Evolutionary conservation across 2,797 vertebrate genomes (phyloP), one percentile per base, ranked within the genome.

Genomic region (Cynodonichthys magdalenae): DNA sequence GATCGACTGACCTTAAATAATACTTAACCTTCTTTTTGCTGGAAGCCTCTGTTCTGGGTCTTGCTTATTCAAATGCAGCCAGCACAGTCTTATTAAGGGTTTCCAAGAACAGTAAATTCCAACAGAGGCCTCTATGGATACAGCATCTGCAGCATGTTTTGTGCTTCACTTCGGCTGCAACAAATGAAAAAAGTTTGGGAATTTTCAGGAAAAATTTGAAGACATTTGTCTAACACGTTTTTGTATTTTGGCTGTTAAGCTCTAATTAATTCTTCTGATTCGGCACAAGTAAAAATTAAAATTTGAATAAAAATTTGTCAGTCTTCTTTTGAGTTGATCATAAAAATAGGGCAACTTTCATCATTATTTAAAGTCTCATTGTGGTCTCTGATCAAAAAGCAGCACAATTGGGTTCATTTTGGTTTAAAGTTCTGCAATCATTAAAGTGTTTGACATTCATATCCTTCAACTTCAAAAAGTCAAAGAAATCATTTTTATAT

Each of bases 1-100:
- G 67, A 82, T 68, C 1, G 11, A 2, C 18, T 69, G 59, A 80
- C 60, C 65, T 80, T 69, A 59, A 74, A 60, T 27, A 59, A 65
- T 53, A 64, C 58, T 67, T 53, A 67, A 60, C 56, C 65, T 66
- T 59, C 52, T 59, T 46, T 36, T 44, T 41, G 9, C 44, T 41
- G 31, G 17, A 54, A 44, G 5, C 11, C 46, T 17, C 5, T 34
- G n/a, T 31, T 36, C 15, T 29, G 29, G 15, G 9, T 52, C 28
- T 55, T 64, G 39, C 42, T 46, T 29, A 58, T 52, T 45, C 52
- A 52, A 58, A 52, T 45, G 39, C 41, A 51, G 45, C 18, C 27
- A 24, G 14, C 0, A 47, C 15, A 24, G 34, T 44, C 15, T 46
- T 66, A 24, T 27, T 36, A 29, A 50, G 49, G 46, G 24, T n/a